Conservation (phyloP, 2,113 vertebrate genomes). For the Tychaedon coryphoeus region DNA sequence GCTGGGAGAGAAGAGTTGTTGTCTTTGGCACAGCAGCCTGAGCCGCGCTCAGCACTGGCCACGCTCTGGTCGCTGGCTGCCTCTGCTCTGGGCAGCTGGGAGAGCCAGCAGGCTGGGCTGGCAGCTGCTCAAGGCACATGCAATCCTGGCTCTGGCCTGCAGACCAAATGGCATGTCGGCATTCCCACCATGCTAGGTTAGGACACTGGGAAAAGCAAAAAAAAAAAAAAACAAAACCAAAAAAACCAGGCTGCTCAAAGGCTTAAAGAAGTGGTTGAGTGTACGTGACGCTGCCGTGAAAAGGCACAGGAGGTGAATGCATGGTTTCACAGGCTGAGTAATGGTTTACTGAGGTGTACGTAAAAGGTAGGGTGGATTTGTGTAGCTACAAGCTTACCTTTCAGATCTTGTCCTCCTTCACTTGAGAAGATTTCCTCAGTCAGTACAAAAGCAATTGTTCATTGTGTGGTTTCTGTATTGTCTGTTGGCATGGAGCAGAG, state of each 20-base stretch:
- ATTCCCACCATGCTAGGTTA: not conserved
- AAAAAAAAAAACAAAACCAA: no score
- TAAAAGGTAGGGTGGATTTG: conserved; percentile 36
- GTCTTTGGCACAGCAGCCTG: not conserved
- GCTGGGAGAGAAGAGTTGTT: not conserved
- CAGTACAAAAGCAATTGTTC: not conserved
- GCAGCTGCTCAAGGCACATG: conserved; percentile 40
- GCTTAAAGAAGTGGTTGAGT: not conserved
- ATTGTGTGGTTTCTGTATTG: conserved; percentile 32
- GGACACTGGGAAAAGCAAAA: not conserved
- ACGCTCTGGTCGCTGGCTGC: conserved; percentile 24
- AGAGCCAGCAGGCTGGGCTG: not conserved
- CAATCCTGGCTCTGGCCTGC: conserved; percentile 4
- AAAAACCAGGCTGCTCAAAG: not conserved
- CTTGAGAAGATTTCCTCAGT: conserved; percentile 4
- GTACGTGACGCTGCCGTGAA: not conserved
- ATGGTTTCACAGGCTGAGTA: not conserved
- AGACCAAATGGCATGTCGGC: not conserved
- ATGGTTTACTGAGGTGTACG: conserved; percentile 8
- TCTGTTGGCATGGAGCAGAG: not conserved
- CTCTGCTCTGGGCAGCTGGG: conserved; percentile 28
- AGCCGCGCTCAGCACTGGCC: conserved; percentile 13
- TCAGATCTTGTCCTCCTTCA: conserved; percentile 16
- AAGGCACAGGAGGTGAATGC: not conserved
- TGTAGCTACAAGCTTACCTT: conserved; percentile 58